These are phyloP conservation scores for Hymenochirus boettgeri DNA, from an alignment of 2,113 vertebrate genomes.

Conservation along the genomic window DNA sequence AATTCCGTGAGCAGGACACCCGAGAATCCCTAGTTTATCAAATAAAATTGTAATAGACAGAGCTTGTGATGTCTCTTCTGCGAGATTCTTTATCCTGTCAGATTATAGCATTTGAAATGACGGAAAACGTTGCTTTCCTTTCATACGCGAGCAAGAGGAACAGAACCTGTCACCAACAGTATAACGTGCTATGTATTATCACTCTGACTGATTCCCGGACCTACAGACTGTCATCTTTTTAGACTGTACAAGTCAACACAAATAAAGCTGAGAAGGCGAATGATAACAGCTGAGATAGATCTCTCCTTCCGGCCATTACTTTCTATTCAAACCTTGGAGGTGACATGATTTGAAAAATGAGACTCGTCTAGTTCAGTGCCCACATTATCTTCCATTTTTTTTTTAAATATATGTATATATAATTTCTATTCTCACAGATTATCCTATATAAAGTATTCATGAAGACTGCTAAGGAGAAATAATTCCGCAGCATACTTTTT, in stretches of 20 bases:
- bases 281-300: constrained; percentile 92
- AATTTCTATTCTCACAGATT: constrained; percentile 71
- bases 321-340: constrained; percentile 94
- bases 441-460: constrained; percentile 69
- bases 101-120: constrained; percentile 92
- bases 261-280: constrained; percentile 95
- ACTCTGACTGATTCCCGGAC: constrained; percentile 87
- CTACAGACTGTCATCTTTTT: constrained; percentile 89
- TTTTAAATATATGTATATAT: too few species aligned
- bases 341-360: constrained; percentile 99
- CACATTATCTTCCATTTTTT: constrained; percentile 95
- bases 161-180: constrained; percentile 89
- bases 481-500: neutral
- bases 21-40: constrained; percentile 85
- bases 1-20: constrained; percentile 91
- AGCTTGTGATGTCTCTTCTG: constrained; percentile 89
- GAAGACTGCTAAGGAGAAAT: constrained; percentile 58
- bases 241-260: constrained; percentile 98
- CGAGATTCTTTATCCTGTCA: constrained; percentile 92
- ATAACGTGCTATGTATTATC: constrained; percentile 86
- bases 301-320: constrained; percentile 90
- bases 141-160: constrained; percentile 81
- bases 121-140: constrained; percentile 79
- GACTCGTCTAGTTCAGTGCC: constrained; percentile 96
- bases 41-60: constrained; percentile 95